phyloP scores from a whole-genome alignment of 2,888 invertebrate genomes.

The Lasioglossum figueresi region DNA sequence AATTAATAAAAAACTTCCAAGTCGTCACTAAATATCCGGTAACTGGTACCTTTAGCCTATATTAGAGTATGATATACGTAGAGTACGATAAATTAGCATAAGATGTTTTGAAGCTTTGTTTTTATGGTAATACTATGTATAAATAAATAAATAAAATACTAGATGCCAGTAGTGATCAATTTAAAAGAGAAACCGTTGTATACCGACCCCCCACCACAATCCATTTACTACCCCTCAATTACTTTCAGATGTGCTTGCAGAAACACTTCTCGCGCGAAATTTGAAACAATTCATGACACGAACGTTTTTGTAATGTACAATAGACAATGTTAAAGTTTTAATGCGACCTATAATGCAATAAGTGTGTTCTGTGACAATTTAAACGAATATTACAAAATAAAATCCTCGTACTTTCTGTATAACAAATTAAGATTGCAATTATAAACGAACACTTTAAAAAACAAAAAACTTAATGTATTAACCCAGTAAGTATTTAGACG shows the following conservation, averaged over 20 bases:
- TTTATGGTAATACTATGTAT: background rate
- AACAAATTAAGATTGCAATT: no score
- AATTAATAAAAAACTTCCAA: no score
- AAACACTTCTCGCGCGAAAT: constrained; percentile 23
- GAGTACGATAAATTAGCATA: background rate
- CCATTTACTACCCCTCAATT: background rate
- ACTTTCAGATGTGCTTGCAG: constrained; percentile 1
- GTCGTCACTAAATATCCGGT: no score
- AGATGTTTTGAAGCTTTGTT: background rate
- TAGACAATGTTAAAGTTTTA: background rate
- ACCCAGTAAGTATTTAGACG: no score
- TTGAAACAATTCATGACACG: background rate
- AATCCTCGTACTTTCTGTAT: no score
- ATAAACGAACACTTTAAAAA: no score
- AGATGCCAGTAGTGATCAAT: background rate
- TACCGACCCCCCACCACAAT: background rate
- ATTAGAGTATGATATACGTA: no score
- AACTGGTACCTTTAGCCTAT: no score
- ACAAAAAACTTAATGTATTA: no score
- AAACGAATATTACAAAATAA: no score
- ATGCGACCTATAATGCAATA: no score
- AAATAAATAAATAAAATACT: background rate
- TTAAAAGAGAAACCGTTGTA: background rate
- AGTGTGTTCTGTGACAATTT: no score
- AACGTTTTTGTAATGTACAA: background rate